phyloP scores from a whole-genome alignment of 2,113 vertebrate species.

The Conger conger region DNA sequence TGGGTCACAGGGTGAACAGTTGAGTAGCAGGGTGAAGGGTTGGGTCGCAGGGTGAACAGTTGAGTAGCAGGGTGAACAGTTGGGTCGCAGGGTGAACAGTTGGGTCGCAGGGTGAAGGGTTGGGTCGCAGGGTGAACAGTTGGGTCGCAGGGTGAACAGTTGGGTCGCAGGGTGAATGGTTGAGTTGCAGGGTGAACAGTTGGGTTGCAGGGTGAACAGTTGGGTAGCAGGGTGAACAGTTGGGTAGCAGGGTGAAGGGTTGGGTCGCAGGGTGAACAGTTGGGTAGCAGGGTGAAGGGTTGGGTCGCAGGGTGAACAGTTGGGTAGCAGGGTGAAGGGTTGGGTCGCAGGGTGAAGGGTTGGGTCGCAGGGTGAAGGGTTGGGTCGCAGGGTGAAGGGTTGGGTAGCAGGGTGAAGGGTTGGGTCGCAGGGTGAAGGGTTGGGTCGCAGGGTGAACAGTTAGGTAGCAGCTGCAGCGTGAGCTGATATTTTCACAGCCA shows the following conservation, averaged over 20 bases:
- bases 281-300: no score
- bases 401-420: slow-evolving; percentile 77
- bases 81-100: slow-evolving; percentile 53
- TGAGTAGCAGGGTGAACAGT: no score
- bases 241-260: no score
- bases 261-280: no score
- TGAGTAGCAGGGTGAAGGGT: no score
- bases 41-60: slow-evolving; percentile 35
- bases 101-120: slow-evolving; percentile 77
- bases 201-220: no score
- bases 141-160: slow-evolving; percentile 79
- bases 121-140: slow-evolving; percentile 53
- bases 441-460: slow-evolving; percentile 53
- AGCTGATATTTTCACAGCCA: slow-evolving; percentile 66
- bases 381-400: slow-evolving; percentile 53
- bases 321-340: slow-evolving; percentile 77
- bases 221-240: no score
- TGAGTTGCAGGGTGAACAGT: slow-evolving; percentile 79
- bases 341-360: slow-evolving; percentile 53
- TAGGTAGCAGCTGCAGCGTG: slow-evolving; percentile 71
- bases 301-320: slow-evolving; percentile 54
- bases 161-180: no score
- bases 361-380: slow-evolving; percentile 77
- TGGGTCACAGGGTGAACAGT: no score
- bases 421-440: slow-evolving; percentile 44